Base-by-base conservation (phyloP, 1,140 invertebrate genomes). In the Cyphomyrmex costatus region DNA sequence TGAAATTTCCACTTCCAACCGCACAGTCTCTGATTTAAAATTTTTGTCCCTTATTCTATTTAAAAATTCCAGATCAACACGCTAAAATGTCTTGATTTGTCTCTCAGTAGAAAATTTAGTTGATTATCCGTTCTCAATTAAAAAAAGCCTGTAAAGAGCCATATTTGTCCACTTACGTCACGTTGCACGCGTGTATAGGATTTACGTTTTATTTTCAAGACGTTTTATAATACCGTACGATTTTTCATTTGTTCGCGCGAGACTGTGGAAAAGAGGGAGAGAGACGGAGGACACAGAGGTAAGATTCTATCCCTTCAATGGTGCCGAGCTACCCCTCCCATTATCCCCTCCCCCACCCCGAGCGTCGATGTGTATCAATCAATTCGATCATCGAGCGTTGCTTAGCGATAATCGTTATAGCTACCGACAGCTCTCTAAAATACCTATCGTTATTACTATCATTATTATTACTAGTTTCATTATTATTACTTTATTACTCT, bases 401-500 rank as follows among this genome's bases (percentile, higher is more conserved):
- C 88, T 80, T 87, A 88, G 83, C 68, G 73, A 91, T 92, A 89
- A 93, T 92, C 88, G 87, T 93, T 92, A 93, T 88, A 91, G 87
- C 89, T 93, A 92, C 90, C 91, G 89, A 93, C 92, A 92, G 89
- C 86, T 92, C 79, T 86, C 56, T 90, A 91, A 42, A 42, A 89
- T 85, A 24, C 77, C 88, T 90, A 90, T 89, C 60, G 70, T 88
- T 78, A 86, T 79, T 91, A 88, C 84, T 90, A 86, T 79, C 89
- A 68, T 89, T 89, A 82, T 86, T 89, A 89, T 90, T 78, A 88
- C 91, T 92, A 92, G 83, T 89, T 86, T 87, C 68, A 87, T 93
- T 85, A 92, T 91, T 92, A 91, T 91, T 94, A 93, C 88, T 46
- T 68, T 92, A 93, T 92, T 92, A 91, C 86, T 90, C 91, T 91